Percentiles rank a stretch among this genome's conserved stretches.
Evolutionary conservation across 1,140 invertebrate species (phyloP).

Genomic region (Cyrtorhinus lividipennis): DNA sequence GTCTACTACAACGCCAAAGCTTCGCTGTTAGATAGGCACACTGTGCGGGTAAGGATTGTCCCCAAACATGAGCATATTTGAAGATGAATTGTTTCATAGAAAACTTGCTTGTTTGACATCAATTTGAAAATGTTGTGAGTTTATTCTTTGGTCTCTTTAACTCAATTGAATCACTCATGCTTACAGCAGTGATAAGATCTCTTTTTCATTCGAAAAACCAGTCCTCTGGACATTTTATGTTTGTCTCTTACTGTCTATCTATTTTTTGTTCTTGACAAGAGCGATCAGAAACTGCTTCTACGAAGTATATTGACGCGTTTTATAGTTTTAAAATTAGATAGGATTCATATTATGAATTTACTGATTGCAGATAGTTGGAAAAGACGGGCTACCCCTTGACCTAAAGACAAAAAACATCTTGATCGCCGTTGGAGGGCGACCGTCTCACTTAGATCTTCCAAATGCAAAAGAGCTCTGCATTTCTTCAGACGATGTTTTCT

Average conservation of each 20-base stretch:
- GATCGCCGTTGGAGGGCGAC: constrained; percentile 85
- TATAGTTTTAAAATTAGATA: too few relatives aligned
- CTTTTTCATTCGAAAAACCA: too few relatives aligned
- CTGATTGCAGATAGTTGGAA: constrained; percentile 35
- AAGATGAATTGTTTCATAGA: constrained; percentile 38
- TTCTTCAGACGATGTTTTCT: constrained; percentile 95
- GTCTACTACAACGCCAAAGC: constrained; percentile 50
- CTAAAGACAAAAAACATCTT: constrained; percentile 70
- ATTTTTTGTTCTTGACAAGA: too few relatives aligned
- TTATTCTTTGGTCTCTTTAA: too few relatives aligned
- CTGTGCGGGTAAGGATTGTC: constrained; percentile 32
- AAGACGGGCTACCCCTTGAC: constrained; percentile 50
- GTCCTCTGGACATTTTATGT: too few relatives aligned
- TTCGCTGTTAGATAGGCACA: constrained; percentile 40
- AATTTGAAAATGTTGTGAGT: too few relatives aligned
- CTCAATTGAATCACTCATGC: too few relatives aligned
- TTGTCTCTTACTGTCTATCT: neutral
- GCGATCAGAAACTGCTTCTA: too few relatives aligned
- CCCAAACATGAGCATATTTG: constrained; percentile 27
- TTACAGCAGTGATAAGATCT: too few relatives aligned
- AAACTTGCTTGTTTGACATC: too few relatives aligned
- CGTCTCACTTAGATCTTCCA: constrained; percentile 67
- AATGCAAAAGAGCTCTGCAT: constrained; percentile 75
- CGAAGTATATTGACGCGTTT: too few relatives aligned
- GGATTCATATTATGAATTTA: too few relatives aligned